Percentiles rank a stretch among this genome's conserved stretches.
Conservation (phyloP, 2,888 invertebrate genomes). For the Ophioninae sp. region DNA sequence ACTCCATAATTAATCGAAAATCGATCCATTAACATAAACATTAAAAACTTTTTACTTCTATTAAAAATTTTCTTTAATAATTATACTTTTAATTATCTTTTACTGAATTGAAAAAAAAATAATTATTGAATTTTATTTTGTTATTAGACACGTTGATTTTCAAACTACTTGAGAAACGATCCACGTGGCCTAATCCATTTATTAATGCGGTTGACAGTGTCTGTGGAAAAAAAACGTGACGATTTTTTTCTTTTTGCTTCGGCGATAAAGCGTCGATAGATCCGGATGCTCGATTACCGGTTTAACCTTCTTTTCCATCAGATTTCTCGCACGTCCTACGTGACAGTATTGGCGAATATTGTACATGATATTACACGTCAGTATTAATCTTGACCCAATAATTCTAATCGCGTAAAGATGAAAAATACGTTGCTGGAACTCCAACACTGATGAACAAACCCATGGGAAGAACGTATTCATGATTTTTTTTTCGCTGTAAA, state of each 20-base stretch:
- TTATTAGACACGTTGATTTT: background rate
- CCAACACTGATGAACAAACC: background rate
- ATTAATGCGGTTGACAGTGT: background rate
- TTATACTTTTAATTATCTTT: too few relatives aligned
- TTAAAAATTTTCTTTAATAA: too few relatives aligned
- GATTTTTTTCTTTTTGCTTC: background rate
- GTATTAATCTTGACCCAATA: slow-evolving; percentile 41
- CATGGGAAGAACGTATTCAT: background rate
- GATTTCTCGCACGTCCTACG: background rate
- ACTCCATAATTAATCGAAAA: background rate
- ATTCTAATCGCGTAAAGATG: slow-evolving; percentile 21
- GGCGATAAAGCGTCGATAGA: slow-evolving; percentile 17
- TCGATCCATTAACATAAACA: too few relatives aligned
- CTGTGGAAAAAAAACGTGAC: background rate
- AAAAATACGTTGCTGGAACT: slow-evolving; percentile 9
- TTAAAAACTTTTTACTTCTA: too few relatives aligned
- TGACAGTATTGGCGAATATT: background rate
- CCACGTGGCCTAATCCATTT: slow-evolving; percentile 12
- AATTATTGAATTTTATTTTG: background rate
- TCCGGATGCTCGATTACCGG: slow-evolving; percentile 26
- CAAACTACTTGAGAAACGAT: background rate
- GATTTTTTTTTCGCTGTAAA: background rate
- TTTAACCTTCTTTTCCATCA: slow-evolving; percentile 5
- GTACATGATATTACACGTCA: background rate
- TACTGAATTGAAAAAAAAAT: background rate